phyloP scores from a whole-genome alignment of 2,888 invertebrate species.

The Oxycera nigricornis region DNA sequence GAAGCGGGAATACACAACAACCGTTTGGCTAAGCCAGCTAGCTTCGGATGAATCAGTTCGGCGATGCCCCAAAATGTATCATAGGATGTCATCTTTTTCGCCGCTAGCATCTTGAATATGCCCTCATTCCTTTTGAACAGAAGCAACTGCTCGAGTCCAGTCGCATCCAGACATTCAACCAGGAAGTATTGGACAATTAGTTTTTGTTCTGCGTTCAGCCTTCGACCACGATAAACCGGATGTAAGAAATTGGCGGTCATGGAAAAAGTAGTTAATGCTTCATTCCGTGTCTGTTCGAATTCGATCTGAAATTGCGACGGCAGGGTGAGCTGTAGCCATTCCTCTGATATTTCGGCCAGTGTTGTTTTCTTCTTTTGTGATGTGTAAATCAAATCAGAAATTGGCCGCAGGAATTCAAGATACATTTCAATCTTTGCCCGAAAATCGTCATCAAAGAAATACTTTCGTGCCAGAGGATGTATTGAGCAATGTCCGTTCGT shows the following conservation, averaged over 20 bases:
- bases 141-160: slow-evolving; percentile 17
- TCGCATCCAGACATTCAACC: slow-evolving; percentile 10
- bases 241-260: slow-evolving; percentile 37
- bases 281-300: slow-evolving; percentile 12
- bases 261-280: slow-evolving; percentile 15
- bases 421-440: slow-evolving; percentile 15
- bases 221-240: slow-evolving; percentile 29
- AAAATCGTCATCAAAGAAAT: slow-evolving; percentile 23
- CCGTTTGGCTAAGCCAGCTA: slow-evolving; percentile 16
- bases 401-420: background rate
- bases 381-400: slow-evolving; percentile 31
- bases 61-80: slow-evolving; percentile 40
- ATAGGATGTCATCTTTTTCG: slow-evolving; percentile 10
- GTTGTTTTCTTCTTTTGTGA: slow-evolving; percentile 30
- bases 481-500: background rate
- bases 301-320: background rate
- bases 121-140: slow-evolving; percentile 3
- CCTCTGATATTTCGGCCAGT: slow-evolving; percentile 23
- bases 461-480: background rate
- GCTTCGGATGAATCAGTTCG: slow-evolving; percentile 12
- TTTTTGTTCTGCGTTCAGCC: slow-evolving; percentile 14
- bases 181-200: slow-evolving; percentile 34
- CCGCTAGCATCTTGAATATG: slow-evolving; percentile 28
- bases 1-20: slow-evolving; percentile 27
- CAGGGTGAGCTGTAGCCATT: slow-evolving; percentile 33